Evolutionary conservation across 2,113 vertebrate species (phyloP).

Genomic region (Rissa tridactyla): DNA sequence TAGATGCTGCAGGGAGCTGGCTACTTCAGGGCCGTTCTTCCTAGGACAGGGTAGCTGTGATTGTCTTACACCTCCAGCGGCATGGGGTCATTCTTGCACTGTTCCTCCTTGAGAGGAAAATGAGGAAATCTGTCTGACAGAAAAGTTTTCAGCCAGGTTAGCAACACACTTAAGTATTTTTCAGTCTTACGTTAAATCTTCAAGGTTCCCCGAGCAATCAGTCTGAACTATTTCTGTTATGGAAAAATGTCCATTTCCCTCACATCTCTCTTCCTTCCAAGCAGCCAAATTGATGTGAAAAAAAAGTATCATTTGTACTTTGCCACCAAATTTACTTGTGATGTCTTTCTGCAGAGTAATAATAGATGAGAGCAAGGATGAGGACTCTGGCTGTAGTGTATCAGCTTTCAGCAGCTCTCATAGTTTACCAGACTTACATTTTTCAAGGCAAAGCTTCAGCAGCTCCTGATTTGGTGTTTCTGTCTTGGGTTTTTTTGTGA

Average conservation of each 20-base stretch:
- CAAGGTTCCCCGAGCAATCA: background rate
- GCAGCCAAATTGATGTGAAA: background rate
- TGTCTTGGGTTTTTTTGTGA: background rate
- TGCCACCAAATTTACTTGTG: background rate
- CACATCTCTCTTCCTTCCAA: background rate
- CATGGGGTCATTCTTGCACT: background rate
- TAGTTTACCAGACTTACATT: background rate
- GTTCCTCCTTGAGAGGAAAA: background rate
- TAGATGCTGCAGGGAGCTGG: background rate
- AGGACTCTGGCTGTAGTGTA: background rate
- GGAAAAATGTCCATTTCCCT: background rate
- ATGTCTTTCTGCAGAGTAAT: background rate
- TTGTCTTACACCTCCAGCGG: background rate
- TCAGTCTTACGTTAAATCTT: background rate
- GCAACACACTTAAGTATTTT: background rate
- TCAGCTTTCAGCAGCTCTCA: background rate
- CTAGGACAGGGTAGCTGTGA: background rate
- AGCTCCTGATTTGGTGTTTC: background rate
- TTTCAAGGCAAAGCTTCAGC: background rate
- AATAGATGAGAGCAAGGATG: background rate
- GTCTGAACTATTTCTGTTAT: background rate
- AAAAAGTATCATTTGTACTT: background rate
- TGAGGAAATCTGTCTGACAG: background rate
- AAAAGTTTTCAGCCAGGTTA: background rate
- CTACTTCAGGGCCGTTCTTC: background rate